Base-by-base conservation (phyloP, 2,888 invertebrate species). In the Lepidocyrtinus sp. region DNA sequence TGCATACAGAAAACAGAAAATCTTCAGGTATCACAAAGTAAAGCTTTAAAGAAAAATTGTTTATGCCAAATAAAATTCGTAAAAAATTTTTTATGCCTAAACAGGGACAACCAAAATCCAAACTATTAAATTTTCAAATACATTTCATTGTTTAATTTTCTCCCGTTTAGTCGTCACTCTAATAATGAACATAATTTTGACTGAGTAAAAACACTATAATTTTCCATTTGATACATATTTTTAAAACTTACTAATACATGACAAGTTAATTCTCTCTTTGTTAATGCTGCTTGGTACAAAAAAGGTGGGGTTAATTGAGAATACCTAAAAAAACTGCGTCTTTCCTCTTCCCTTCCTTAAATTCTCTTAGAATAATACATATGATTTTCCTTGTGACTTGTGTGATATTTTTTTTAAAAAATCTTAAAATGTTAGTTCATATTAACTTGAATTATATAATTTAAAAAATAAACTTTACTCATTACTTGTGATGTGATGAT, bases 21-120 rank as follows among this genome's bases (percentile, higher is more conserved):
- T 77, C 82, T 77, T 84, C 84, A 84, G 84, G 84, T 84, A 84
- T 84, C 84, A 84, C 84, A 84, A 84, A 84, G 84, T 84, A 84
- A 84, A 84, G 84, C 84, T 84, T 80, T 81, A 64, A 24, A 68
- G 55, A 75, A 70, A 50, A 55, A 46, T 67, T 61, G 26, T 72
- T 55, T 64, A 73, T 61, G 17, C 27, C 21, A 50, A 36, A 64
- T 64, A 45, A 72, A 7, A 50, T 21, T 68, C 17, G 46, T 68
- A 68, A 68, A 27, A 19, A 68, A 68, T 45, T 22, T 46, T 59
- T 59, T 59, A 9, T 59, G 7, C 19, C 45, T 68, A 46, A 46
- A n/a, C 22, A 27, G 15, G 36, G 46, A 46, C 68, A 65, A 26
- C 26, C 26, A 65, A 36, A 19, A 15, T 63, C 17, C 65, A 24